Evolutionary conservation across 2,113 vertebrate genomes (phyloP), one percentile per base, ranked within the genome.

Genomic region (Pongo abelii): DNA sequence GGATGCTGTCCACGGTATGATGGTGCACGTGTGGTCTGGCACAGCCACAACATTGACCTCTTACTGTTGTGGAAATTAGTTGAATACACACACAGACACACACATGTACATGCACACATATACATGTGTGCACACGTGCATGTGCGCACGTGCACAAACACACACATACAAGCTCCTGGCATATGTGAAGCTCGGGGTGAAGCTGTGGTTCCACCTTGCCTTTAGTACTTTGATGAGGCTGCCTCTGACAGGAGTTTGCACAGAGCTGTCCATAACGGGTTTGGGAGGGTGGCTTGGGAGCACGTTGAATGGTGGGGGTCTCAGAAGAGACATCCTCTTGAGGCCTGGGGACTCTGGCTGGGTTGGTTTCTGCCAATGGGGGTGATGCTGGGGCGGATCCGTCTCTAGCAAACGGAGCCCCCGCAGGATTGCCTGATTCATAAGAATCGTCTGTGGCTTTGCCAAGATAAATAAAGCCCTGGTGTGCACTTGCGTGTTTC

Each of bases 1-100:
- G 18, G 50, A 3, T 0, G 0, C 9, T 18, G 25, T 16, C n/a
- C 27, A 5, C 22, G 0, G 3, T 1, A 8, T 4, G 14, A 30
- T 8, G 0, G 8, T 5, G 32, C 27, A 3, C 0, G 0, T 5
- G 22, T 8, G 17, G 30, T 18, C n/a, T 2, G 0, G 13, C 23
- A 13, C 10, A 14, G 23, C 0, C 3, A 55, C 46, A 30, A 1
- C 20, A 3, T 35, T 14, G 38, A 13, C 25, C 0, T 23, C 18
- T 4, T 8, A 18, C 32, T 8, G 18, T 40, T 6, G 35, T 52
- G 69, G 22, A 38, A 43, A 30, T 8, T 3, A 38, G 38, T 12
- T 5, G 40, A 40, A 83, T 22, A 46, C 16, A 16, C 8, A 59
- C 22, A 59, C 8, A 25, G 16, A 30, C 40, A 7, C 32, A 50